Conservation (phyloP, 2,113 vertebrate genomes). For the Chamaetylas fuelleborni region DNA sequence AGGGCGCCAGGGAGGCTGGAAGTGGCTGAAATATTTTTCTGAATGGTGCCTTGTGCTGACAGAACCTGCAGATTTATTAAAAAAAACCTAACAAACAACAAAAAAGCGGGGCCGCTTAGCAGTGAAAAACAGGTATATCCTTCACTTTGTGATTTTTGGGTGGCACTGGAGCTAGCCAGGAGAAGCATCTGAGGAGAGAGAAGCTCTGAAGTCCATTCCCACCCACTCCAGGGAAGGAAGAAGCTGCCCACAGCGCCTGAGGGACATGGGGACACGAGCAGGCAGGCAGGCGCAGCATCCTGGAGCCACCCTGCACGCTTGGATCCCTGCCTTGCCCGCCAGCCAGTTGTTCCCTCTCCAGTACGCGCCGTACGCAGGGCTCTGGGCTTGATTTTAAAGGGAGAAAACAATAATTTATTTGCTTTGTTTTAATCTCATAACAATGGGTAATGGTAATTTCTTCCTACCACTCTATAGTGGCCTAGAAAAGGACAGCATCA, state of each 20-base stretch:
- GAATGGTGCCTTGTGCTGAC: not conserved
- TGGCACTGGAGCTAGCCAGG: not conserved
- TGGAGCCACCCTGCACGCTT: not conserved
- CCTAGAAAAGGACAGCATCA: slow-evolving; percentile 61
- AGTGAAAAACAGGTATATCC: not conserved
- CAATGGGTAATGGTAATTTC: slow-evolving; percentile 46
- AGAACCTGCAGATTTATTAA: not conserved
- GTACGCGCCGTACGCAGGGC: not conserved
- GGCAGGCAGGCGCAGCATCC: not conserved
- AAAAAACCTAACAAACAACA: not conserved
- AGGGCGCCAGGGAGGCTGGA: not conserved
- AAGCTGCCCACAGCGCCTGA: not conserved
- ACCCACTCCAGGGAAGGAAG: not conserved
- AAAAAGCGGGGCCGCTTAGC: not conserved
- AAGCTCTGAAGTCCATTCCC: not conserved
- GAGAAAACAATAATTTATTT: slow-evolving; percentile 21
- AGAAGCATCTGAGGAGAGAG: not conserved
- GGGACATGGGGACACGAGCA: not conserved
- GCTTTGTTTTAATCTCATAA: slow-evolving; percentile 52
- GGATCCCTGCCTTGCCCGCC: not conserved
- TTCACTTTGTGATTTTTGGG: not conserved
- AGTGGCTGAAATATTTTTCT: not conserved
- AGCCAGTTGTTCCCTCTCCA: not conserved
- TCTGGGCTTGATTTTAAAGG: not conserved
- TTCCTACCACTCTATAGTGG: slow-evolving; percentile 24